phyloP scores from a whole-genome alignment of 2,113 vertebrate genomes.

The Mystacornis crossleyi region DNA sequence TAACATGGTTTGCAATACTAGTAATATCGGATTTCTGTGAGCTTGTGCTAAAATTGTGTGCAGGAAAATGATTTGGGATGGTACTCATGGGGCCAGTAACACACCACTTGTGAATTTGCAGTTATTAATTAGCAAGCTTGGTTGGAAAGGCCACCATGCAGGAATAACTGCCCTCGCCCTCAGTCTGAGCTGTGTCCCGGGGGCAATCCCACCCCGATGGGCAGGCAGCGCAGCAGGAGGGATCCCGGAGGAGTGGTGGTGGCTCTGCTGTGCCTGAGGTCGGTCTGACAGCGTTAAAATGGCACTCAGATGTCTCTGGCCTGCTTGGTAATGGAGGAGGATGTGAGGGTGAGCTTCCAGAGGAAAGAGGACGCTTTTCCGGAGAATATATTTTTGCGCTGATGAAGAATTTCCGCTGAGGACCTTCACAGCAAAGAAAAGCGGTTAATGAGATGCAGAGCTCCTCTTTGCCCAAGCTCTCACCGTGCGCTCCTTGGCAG shows the following conservation, averaged over 20 bases:
- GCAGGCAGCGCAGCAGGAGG: rapidly evolving
- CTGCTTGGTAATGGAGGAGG: background rate
- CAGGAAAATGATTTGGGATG: background rate
- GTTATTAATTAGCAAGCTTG: background rate
- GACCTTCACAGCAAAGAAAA: background rate
- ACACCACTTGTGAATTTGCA: background rate
- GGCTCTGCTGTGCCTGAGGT: rapidly evolving
- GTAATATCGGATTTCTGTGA: background rate
- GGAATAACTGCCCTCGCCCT: background rate
- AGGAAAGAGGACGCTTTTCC: background rate
- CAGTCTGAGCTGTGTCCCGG: rapidly evolving
- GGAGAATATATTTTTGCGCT: background rate
- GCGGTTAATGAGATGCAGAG: background rate
- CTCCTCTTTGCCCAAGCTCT: background rate
- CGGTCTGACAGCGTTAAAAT: background rate
- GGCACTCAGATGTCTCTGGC: background rate
- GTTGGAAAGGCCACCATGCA: background rate
- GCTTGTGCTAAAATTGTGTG: background rate
- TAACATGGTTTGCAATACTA: background rate
- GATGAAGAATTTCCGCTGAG: background rate
- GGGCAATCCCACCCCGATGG: rapidly evolving
- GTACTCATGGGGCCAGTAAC: background rate
- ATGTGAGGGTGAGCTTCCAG: background rate
- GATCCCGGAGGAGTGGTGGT: rapidly evolving
- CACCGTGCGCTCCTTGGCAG: background rate